A percentile compares a stretch with the other conserved stretches of the same genome.
Conservation (phyloP, 2,888 invertebrate species). For the Metallyticus violacea region DNA sequence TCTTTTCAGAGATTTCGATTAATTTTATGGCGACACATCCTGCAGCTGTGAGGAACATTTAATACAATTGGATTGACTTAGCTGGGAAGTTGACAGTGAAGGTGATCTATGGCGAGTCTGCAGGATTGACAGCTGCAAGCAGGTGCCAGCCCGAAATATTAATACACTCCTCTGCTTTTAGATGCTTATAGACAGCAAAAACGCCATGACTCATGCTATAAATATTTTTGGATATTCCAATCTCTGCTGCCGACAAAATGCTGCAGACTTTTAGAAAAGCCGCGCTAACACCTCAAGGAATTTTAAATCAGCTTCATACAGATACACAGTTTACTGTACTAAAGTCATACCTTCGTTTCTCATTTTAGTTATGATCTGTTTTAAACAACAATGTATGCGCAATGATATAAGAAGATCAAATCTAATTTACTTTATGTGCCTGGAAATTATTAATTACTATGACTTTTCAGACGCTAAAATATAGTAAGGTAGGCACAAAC, state of each 20-base stretch:
- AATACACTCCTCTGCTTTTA: not conserved
- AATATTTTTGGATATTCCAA: not conserved
- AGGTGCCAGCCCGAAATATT: not conserved
- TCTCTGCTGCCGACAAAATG: not conserved
- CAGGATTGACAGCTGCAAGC: not conserved
- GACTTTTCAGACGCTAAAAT: too few species aligned
- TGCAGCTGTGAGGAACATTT: not conserved
- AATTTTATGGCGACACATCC: not conserved
- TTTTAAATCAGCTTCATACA: not conserved
- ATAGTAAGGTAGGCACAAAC: too few species aligned
- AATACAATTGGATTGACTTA: not conserved
- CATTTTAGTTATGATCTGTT: too few species aligned
- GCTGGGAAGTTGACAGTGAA: not conserved
- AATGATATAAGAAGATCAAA: too few species aligned
- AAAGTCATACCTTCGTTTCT: too few species aligned
- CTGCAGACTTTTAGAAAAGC: not conserved
- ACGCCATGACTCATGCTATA: not conserved
- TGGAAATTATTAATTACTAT: too few species aligned
- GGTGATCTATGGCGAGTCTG: not conserved
- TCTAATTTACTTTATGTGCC: too few species aligned
- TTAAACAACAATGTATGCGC: too few species aligned
- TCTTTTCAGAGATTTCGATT: not conserved
- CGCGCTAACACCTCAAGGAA: too few species aligned
- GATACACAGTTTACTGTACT: too few species aligned
- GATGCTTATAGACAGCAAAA: not conserved